Evolutionary conservation across 2,113 vertebrate genomes (phyloP).

Genomic region (Desmodus rotundus): DNA sequence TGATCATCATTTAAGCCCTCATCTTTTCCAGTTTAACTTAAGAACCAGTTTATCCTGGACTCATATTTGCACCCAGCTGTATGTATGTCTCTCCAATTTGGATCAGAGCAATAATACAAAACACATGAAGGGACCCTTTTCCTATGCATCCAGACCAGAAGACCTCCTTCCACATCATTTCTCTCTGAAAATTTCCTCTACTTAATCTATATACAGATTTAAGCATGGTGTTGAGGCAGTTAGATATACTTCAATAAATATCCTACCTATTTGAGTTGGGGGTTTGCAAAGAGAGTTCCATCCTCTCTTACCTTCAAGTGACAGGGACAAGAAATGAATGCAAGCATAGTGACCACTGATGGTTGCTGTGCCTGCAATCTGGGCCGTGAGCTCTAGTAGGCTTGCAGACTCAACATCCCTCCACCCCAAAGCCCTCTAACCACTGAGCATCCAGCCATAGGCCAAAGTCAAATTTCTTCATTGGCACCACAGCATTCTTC

Average conservation of each 20-base stretch:
- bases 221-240: not conserved
- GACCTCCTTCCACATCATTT: not conserved
- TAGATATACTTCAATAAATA: not conserved
- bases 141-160: not conserved
- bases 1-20: not conserved
- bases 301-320: not conserved
- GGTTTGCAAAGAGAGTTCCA: not conserved
- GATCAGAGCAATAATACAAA: not conserved
- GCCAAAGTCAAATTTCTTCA: not conserved
- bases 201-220: not conserved
- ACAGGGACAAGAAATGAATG: not conserved
- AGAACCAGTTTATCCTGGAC: not conserved
- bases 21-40: not conserved
- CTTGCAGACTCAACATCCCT: not conserved
- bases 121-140: not conserved
- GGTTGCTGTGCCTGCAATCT: too few species aligned
- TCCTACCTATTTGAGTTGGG: not conserved
- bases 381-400: not conserved
- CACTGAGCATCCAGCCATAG: not conserved
- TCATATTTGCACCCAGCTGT: not conserved
- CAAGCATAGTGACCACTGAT: not conserved
- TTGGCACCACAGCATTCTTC: not conserved
- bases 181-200: not conserved
- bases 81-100: not conserved
- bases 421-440: not conserved